Conservation (phyloP, 2,888 invertebrate genomes). For the Alviniconcha strummeri region DNA sequence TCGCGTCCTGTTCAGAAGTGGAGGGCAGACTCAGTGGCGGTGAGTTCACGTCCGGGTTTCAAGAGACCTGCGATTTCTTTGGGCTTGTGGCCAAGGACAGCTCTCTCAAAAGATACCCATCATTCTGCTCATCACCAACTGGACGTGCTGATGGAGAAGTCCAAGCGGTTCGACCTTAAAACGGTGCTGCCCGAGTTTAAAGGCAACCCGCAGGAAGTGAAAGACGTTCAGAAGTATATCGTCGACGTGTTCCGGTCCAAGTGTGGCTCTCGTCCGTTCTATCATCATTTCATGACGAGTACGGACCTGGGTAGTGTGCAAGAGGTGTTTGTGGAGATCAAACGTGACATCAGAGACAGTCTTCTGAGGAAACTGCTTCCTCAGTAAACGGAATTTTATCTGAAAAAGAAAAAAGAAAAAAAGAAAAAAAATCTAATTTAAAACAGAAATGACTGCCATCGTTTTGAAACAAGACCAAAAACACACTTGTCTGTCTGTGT, state of each 20-base stretch:
- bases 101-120: conserved; percentile 19
- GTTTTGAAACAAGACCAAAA: no score
- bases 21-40: background rate
- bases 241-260: background rate
- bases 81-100: background rate
- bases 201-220: conserved; percentile 14
- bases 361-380: conserved; percentile 27
- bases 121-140: conserved; percentile 31
- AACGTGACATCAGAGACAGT: conserved; percentile 28
- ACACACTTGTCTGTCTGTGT: background rate
- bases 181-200: conserved; percentile 20
- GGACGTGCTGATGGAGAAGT: conserved; percentile 21
- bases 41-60: conserved; percentile 15
- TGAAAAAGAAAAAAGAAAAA: no score
- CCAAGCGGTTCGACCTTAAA: conserved; percentile 8
- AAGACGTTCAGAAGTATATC: conserved; percentile 25
- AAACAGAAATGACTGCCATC: no score
- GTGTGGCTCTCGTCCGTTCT: conserved; percentile 11
- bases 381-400: background rate
- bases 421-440: no score
- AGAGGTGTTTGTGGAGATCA: conserved; percentile 22
- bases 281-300: conserved; percentile 26
- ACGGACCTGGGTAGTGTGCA: conserved; percentile 20
- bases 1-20: conserved; percentile 28
- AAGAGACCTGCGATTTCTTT: conserved; percentile 20